Base-by-base conservation (phyloP, 2,888 invertebrate genomes). In the Argyresthia albistria region DNA sequence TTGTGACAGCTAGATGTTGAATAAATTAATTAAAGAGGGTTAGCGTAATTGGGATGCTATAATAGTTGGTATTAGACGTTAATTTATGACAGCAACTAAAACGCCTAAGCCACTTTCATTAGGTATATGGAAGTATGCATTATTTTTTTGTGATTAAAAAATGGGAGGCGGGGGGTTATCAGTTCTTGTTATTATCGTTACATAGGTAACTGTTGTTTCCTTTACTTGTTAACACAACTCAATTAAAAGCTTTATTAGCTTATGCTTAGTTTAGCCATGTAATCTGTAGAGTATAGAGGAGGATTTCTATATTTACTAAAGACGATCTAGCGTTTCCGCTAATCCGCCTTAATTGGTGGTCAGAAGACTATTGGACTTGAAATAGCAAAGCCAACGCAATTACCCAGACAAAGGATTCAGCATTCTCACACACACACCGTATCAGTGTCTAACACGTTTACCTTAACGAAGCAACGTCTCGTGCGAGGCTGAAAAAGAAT, bases 311-410 rank as follows among this genome's bases (percentile, higher is more conserved):
- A 25, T 25, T 25, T 25, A 25, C 25, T 4, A 2, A 25, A 25
- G 25, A 25, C 25, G 25, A 25, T 25, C 25, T 25, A 25, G 25
- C 25, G 25, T 25, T 25, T 25, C 63, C 66, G 67, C 77, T 86
- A 86, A 86, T 83, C 79, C 58, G 60, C 69, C 67, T 73, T 83
- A 86, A 86, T 86, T 83, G 80, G 76, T 76, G 80, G 79, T 69
- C 71, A 73, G 81, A 83, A 78, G 77, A 75, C 77, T 77, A 86
- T 83, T 82, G 80, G 80, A 82, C 76, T 77, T 73, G 86, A 86
- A 80, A 75, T 67, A 75, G 74, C 69, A 63, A 70, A 74, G 71
- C 76, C 74, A 74, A 77, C 74, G 78, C 73, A 79, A 83, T 83
- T 82, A 81, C 67, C 60, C 54, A 62, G 66, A 75, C 73, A 70